Conservation (phyloP, 1,140 invertebrate genomes). For the Hyles euphorbiae region DNA sequence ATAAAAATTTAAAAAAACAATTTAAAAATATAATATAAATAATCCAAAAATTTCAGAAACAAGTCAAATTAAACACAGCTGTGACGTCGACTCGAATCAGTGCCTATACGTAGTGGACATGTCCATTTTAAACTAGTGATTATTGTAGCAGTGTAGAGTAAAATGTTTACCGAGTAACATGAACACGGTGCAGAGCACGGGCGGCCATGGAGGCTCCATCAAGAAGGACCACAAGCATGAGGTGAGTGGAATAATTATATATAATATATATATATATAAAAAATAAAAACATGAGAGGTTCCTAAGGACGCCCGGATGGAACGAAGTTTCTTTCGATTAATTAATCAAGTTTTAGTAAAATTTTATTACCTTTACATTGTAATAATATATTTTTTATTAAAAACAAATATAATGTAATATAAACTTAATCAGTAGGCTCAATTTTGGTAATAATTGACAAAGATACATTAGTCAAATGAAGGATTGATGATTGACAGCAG, state of each 20-base stretch:
- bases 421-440: too few relatives aligned
- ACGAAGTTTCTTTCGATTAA: too few relatives aligned
- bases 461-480: too few relatives aligned
- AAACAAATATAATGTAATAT: too few relatives aligned
- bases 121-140: conserved; percentile 39
- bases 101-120: conserved; percentile 38
- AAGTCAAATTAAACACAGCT: not conserved
- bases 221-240: conserved; percentile 69
- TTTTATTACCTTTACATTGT: too few relatives aligned
- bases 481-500: too few relatives aligned
- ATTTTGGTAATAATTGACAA: too few relatives aligned
- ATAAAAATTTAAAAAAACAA: too few relatives aligned
- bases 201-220: conserved; percentile 61
- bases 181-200: conserved; percentile 70
- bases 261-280: not conserved
- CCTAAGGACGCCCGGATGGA: too few relatives aligned
- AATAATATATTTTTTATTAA: too few relatives aligned
- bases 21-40: not conserved
- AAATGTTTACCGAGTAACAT: conserved; percentile 31
- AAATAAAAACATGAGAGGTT: too few relatives aligned
- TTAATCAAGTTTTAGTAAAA: too few relatives aligned
- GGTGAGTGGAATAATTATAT: conserved; percentile 42
- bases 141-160: conserved; percentile 1
- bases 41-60: not conserved
- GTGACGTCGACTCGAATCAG: conserved; percentile 22